Evolutionary conservation across 2,888 invertebrate genomes (phyloP), one percentile per base, ranked within the genome.

Genomic region (Ichneumoninae sp.): DNA sequence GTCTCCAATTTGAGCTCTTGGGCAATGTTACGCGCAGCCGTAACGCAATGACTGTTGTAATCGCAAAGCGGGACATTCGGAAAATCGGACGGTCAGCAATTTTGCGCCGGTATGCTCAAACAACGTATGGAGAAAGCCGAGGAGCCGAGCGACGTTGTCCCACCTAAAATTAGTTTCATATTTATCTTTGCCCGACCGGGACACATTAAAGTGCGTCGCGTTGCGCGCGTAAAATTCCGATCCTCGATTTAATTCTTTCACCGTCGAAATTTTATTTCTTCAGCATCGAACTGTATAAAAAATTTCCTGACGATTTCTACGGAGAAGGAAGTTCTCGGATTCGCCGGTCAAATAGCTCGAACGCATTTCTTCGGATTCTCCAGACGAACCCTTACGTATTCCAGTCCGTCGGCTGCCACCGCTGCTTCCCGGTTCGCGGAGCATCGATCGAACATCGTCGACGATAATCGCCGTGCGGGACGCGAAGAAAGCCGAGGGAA

Each of bases 41-140:
- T 44, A 68, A 77, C 44, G 40, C 68, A 77, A 54, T 57, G 6
- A 68, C 69, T 68, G 68, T 77, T 77, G 54, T 13, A 6, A 50
- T 54, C 30, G 4, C 50, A n/a, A 6, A 6, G 50, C 33, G 19
- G 75, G 50, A 13, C 33, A 7, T 77, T 77, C 13, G 60, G 69
- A 50, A 40, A 57, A 57, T 57, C 57, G 22, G 13, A 57, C 57
- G 22, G 60, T 78, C 77, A 78, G 77, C 77, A 69, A 26, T 40
- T 63, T 74, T n/a, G 16, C 13, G 44, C 54, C 77, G 69, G 60
- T 77, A 57, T 33, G 69, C 40, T 69, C 44, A 19, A 69, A 47
- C 19, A 78, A 60, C 22, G 22, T 19, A 10, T 7, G 54, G 54
- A 10, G 54, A 54, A 54, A 54, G 54, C 54, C 54, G 3, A 8